Percentiles rank a stretch among this genome's conserved stretches.
Evolutionary conservation across 2,888 invertebrate genomes (phyloP).

Genomic region (Atethmia centrago): DNA sequence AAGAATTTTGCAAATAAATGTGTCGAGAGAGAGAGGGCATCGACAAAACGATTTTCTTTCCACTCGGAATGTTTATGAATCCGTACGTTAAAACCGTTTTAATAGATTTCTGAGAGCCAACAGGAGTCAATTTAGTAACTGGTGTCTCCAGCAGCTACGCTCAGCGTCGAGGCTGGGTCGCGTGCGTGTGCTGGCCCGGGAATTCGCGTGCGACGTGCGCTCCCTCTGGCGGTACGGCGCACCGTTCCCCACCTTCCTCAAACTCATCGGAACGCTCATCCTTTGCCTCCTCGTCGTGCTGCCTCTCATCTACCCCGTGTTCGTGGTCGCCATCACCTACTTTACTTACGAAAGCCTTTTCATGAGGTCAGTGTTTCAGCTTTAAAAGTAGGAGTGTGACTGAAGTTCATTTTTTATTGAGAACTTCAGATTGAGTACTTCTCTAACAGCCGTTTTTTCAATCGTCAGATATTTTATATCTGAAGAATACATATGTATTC

Average conservation of each 20-base stretch:
- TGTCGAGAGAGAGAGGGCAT: not conserved
- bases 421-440: not conserved
- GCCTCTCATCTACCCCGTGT: conserved; percentile 85
- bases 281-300: conserved; percentile 81
- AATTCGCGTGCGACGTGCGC: conserved; percentile 82
- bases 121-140: conserved; percentile 25
- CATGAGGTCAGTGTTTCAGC: conserved; percentile 77
- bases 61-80: not conserved
- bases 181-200: conserved; percentile 77
- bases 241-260: conserved; percentile 88
- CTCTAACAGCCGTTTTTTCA: not conserved
- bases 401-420: not conserved
- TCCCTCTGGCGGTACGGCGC: conserved; percentile 87
- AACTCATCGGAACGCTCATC: conserved; percentile 84
- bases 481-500: not conserved
- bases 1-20: not conserved
- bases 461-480: not conserved
- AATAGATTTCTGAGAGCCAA: not conserved
- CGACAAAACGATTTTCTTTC: not conserved
- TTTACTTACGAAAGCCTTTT: conserved; percentile 83
- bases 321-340: conserved; percentile 80
- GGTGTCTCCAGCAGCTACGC: conserved; percentile 78
- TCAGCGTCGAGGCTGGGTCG: conserved; percentile 81
- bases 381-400: not conserved
- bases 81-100: not conserved